Evolutionary conservation across 2,113 vertebrate species (phyloP).

Genomic region (Takifugu flavidus): DNA sequence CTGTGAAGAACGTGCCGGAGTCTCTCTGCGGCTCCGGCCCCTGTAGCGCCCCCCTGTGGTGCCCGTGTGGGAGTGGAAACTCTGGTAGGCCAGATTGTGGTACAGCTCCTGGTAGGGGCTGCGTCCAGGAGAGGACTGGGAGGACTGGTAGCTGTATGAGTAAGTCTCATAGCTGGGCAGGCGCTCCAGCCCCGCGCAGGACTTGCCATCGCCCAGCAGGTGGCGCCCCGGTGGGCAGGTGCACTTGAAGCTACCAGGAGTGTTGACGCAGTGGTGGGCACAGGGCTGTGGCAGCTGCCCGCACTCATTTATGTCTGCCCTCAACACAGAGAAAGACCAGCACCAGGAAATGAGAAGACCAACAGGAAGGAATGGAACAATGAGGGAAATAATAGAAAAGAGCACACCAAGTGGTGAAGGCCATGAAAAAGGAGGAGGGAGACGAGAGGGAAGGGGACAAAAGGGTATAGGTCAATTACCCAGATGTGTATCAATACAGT

Average conservation of each 20-base stretch:
- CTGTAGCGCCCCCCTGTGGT: constrained; percentile 77
- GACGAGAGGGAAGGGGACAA: constrained; percentile 50
- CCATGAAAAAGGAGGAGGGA: constrained; percentile 33
- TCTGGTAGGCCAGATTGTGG: constrained; percentile 89
- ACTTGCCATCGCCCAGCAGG: constrained; percentile 94
- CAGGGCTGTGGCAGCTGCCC: constrained; percentile 88
- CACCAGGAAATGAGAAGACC: constrained; percentile 46
- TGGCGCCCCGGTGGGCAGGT: constrained; percentile 87
- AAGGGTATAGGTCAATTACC: constrained; percentile 72
- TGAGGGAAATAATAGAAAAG: constrained; percentile 10
- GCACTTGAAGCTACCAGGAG: constrained; percentile 94
- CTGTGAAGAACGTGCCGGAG: constrained; percentile 3
- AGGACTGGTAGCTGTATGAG: constrained; percentile 82
- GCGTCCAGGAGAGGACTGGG: constrained; percentile 80
- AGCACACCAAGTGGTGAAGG: constrained; percentile 27
- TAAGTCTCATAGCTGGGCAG: constrained; percentile 82
- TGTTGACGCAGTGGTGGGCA: constrained; percentile 91
- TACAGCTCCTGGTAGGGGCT: constrained; percentile 81
- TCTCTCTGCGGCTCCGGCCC: constrained; percentile 66
- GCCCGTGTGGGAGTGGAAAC: constrained; percentile 85
- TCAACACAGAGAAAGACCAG: constrained; percentile 69
- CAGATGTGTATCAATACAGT: constrained; percentile 52
- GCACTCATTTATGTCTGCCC: constrained; percentile 97
- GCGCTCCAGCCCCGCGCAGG: constrained; percentile 93
- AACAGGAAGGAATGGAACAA: neutral